phyloP scores from a whole-genome alignment of 2,888 invertebrate genomes.

The Oligia latruncula region DNA sequence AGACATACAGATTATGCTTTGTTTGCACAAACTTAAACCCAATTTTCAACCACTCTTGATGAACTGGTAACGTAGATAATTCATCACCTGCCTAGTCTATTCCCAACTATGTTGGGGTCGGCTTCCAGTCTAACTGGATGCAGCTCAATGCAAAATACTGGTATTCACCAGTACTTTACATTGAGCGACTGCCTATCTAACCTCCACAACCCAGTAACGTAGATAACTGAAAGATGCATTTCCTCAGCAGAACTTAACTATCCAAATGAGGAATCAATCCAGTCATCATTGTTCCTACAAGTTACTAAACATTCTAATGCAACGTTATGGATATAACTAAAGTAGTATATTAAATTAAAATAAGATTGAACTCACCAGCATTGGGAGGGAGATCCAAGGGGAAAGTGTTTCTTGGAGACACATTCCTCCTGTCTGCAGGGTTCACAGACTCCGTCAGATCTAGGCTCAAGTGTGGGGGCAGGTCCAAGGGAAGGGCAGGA shows the following conservation, averaged over 20 bases:
- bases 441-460: constrained; percentile 88
- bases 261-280: not conserved
- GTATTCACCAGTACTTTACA: no score
- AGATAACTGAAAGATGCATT: not conserved
- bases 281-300: not conserved
- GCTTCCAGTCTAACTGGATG: no score
- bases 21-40: not conserved
- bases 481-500: constrained; percentile 78
- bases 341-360: not conserved
- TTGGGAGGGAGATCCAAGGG: constrained; percentile 87
- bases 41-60: not conserved
- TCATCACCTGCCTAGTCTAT: no score
- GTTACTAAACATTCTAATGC: not conserved
- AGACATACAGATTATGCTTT: not conserved
- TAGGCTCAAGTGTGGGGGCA: constrained; percentile 83
- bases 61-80: not conserved
- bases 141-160: no score
- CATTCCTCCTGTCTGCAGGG: constrained; percentile 84
- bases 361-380: constrained; percentile 78
- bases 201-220: no score
- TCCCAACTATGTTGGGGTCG: no score
- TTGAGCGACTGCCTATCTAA: no score
- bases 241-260: not conserved
- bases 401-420: constrained; percentile 84
- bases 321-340: not conserved